These are phyloP conservation scores for Trisateles emortualis DNA, from an alignment of 2,888 invertebrate species.

Conservation along the genomic window DNA sequence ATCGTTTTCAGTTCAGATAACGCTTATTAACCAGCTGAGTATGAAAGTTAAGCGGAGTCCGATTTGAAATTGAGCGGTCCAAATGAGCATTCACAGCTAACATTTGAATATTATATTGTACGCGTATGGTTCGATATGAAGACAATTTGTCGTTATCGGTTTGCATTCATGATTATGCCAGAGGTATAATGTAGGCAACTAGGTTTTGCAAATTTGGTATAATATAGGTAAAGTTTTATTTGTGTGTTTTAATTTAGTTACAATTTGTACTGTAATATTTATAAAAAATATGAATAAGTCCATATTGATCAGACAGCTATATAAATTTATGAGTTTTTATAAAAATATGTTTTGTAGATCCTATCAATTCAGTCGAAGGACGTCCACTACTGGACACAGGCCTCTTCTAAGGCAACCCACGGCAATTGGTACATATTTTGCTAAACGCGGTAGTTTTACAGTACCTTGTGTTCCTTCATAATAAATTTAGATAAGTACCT, in stretches of 20 bases:
- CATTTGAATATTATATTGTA: slow-evolving; percentile 29
- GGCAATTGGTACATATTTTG: no score
- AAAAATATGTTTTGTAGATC: no score
- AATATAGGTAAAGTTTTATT: neutral
- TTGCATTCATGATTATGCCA: neutral
- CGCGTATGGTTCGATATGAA: slow-evolving; percentile 29
- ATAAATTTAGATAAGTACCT: neutral
- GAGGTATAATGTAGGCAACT: neutral
- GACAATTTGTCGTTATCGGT: slow-evolving; percentile 27
- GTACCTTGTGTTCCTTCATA: no score
- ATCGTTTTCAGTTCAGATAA: slow-evolving; percentile 51
- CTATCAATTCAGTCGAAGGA: no score
- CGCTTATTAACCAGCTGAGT: slow-evolving; percentile 49
- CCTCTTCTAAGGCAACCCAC: no score
- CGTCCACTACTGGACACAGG: no score
- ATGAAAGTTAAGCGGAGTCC: slow-evolving; percentile 45
- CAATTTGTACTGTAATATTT: no score
- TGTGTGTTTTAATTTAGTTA: no score
- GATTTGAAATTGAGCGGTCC: slow-evolving; percentile 47
- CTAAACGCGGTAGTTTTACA: no score
- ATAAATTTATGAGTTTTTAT: no score
- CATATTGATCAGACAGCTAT: no score
- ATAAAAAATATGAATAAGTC: no score
- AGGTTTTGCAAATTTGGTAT: neutral
- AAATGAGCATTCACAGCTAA: slow-evolving; percentile 50